phyloP scores from a whole-genome alignment of 2,113 vertebrate genomes.

The Cichladusa arquata region DNA sequence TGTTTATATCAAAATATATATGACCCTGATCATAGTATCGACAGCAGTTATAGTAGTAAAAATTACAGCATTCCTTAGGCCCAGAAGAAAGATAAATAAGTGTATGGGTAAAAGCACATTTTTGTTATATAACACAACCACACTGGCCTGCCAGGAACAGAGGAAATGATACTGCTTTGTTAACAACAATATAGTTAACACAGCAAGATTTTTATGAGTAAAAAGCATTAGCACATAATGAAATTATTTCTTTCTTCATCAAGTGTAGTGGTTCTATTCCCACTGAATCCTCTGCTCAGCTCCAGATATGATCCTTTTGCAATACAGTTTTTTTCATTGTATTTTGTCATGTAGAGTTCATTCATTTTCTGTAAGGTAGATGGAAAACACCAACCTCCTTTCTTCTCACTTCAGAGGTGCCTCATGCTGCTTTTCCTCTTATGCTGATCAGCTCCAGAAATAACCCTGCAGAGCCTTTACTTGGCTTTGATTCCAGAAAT shows the following conservation, averaged over 20 bases:
- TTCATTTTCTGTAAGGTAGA: not conserved
- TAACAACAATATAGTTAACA: not conserved
- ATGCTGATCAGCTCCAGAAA: not conserved
- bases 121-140: not conserved
- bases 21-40: not conserved
- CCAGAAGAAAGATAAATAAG: not conserved
- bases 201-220: not conserved
- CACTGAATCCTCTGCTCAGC: not conserved
- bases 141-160: not conserved
- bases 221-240: not conserved
- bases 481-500: not conserved
- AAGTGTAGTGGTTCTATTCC: not conserved
- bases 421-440: not conserved
- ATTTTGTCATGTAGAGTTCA: not conserved
- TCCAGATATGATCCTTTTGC: not conserved
- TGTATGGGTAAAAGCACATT: not conserved
- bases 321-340: not conserved
- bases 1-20: not conserved
- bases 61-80: not conserved
- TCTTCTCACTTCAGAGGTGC: not conserved
- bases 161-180: not conserved
- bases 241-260: not conserved
- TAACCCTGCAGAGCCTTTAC: not conserved
- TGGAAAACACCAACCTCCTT: not conserved
- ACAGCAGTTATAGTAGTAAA: not conserved